Percentiles rank a stretch among this genome's conserved stretches.
These are phyloP conservation scores for Papilio xuthus DNA, from an alignment of 1,140 invertebrate genomes.

Conservation along the genomic window DNA sequence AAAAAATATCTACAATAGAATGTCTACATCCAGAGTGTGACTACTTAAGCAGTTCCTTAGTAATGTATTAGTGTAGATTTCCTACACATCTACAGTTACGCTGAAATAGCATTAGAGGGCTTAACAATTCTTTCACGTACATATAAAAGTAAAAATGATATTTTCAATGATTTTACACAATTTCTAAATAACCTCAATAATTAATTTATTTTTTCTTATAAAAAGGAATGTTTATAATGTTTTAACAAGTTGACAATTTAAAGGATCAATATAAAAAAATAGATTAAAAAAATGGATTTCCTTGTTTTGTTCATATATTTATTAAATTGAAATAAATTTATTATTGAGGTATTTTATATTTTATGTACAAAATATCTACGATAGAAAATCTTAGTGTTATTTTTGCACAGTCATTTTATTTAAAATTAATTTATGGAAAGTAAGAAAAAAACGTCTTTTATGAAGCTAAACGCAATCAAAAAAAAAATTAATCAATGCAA, in stretches of 20 bases:
- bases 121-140: neutral
- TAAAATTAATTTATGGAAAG: too few relatives aligned
- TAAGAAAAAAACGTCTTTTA: too few relatives aligned
- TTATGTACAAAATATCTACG: neutral
- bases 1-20: conserved; percentile 1
- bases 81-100: too few relatives aligned
- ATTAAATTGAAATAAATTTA: neutral
- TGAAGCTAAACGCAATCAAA: too few relatives aligned
- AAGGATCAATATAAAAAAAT: too few relatives aligned
- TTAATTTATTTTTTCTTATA: neutral
- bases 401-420: neutral
- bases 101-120: neutral
- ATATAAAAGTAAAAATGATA: conserved; percentile 24
- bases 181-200: conserved; percentile 1
- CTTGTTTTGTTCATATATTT: neutral
- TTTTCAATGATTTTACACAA: neutral
- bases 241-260: too few relatives aligned
- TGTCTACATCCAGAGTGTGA: neutral
- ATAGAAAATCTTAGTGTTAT: neutral
- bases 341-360: neutral
- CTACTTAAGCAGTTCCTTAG: too few relatives aligned
- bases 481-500: too few relatives aligned
- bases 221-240: neutral
- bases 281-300: too few relatives aligned
- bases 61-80: too few relatives aligned